Evolutionary conservation across 2,113 vertebrate genomes (phyloP).

Genomic region (Aptenodytes patagonicus): DNA sequence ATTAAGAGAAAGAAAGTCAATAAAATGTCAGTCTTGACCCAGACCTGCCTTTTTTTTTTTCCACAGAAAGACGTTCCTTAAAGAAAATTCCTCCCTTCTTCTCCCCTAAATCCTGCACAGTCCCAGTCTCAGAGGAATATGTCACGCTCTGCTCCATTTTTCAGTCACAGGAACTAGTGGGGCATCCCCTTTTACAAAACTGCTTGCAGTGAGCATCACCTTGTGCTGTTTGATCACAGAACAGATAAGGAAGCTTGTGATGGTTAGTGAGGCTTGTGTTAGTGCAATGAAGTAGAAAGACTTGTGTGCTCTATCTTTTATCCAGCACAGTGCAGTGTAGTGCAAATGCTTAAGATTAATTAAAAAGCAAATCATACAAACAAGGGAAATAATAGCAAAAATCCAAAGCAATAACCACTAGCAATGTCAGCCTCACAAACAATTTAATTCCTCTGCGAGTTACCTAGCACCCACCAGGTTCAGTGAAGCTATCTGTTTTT

Average conservation of each 20-base stretch:
- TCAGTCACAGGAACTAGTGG: background rate
- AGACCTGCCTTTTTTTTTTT: background rate
- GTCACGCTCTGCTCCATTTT: background rate
- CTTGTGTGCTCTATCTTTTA: background rate
- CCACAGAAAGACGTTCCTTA: background rate
- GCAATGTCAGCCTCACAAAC: background rate
- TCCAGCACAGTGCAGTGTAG: background rate
- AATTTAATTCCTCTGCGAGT: background rate
- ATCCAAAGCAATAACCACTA: background rate
- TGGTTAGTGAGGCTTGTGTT: background rate
- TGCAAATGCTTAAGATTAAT: background rate
- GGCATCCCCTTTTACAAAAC: background rate
- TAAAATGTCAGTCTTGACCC: background rate
- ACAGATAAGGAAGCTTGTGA: background rate
- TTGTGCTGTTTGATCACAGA: background rate
- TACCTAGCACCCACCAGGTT: background rate
- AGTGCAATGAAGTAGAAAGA: background rate
- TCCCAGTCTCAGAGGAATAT: background rate
- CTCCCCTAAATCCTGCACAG: background rate
- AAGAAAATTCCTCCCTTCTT: background rate
- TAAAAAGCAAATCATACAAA: background rate
- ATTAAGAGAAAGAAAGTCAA: background rate
- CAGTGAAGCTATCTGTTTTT: background rate
- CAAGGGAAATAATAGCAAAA: background rate
- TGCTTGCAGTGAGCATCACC: background rate